These are phyloP conservation scores for Ecliptopera silaceata DNA, from an alignment of 2,888 invertebrate species.

Conservation along the genomic window DNA sequence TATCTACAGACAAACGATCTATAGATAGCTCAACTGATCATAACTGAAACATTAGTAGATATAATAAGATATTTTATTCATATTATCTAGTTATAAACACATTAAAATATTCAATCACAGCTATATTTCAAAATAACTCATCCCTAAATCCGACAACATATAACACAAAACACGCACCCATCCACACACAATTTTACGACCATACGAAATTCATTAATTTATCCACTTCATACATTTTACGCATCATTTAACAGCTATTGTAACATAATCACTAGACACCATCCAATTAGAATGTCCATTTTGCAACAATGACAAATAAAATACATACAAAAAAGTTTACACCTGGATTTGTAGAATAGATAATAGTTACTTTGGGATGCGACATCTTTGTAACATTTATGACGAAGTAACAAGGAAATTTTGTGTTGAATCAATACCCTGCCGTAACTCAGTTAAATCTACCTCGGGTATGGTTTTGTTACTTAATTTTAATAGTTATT, in stretches of 20 bases:
- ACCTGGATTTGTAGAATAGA: conserved; percentile 13
- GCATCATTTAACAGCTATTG: conserved; percentile 19
- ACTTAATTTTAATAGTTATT: no score
- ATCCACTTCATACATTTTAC: conserved; percentile 34
- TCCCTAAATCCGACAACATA: background rate
- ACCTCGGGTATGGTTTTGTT: no score
- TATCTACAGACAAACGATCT: no score
- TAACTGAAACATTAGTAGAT: no score
- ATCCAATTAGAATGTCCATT: conserved; percentile 6
- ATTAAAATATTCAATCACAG: no score
- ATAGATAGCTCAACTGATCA: no score
- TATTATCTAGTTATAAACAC: no score
- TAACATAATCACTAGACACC: background rate
- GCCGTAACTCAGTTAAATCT: no score
- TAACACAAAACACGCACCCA: conserved; percentile 11
- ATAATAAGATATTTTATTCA: no score
- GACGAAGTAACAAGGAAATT: no score
- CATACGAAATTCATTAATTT: conserved; percentile 21
- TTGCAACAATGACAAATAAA: background rate
- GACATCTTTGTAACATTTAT: no score
- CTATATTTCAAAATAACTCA: background rate
- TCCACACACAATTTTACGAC: conserved; percentile 10
- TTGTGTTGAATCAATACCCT: no score
- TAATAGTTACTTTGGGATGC: background rate
- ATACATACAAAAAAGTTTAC: conserved; percentile 13